A percentile compares a stretch with the other conserved stretches of the same genome.
Conservation (phyloP, 2,113 vertebrate genomes). For the Colius striatus region DNA sequence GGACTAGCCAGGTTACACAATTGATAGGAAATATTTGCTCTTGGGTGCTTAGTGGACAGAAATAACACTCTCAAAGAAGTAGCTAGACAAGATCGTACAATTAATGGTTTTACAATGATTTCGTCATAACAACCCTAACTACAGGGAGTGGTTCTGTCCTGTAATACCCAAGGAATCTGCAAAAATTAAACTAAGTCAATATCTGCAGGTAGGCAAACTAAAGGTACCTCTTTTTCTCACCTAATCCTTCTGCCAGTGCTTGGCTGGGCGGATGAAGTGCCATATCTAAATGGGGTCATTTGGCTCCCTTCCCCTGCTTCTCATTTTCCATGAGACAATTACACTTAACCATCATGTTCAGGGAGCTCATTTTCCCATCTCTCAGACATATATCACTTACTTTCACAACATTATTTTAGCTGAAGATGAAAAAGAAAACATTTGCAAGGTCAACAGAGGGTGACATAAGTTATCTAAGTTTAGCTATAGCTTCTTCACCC, state of each 20-base stretch:
- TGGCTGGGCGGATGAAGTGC: neutral
- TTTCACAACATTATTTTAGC: neutral
- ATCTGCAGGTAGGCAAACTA: neutral
- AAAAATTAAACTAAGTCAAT: neutral
- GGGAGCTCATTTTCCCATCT: neutral
- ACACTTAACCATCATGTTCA: neutral
- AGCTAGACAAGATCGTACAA: neutral
- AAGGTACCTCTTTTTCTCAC: neutral
- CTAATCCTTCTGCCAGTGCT: neutral
- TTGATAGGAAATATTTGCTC: neutral
- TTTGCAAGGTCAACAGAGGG: neutral
- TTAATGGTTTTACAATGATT: neutral
- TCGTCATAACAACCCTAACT: neutral
- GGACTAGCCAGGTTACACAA: neutral
- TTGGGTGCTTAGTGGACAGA: neutral
- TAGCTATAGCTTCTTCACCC: neutral
- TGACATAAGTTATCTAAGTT: neutral
- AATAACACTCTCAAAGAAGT: neutral
- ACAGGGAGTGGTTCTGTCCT: neutral
- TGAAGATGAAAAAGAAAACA: neutral
- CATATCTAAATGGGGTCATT: neutral
- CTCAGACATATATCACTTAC: neutral
- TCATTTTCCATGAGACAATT: neutral
- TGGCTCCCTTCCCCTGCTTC: neutral
- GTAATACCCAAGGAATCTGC: neutral